A percentile compares a stretch with the other conserved stretches of the same genome.
Conservation (phyloP, 2,888 invertebrate genomes). For the Zaprionus lineosus region DNA sequence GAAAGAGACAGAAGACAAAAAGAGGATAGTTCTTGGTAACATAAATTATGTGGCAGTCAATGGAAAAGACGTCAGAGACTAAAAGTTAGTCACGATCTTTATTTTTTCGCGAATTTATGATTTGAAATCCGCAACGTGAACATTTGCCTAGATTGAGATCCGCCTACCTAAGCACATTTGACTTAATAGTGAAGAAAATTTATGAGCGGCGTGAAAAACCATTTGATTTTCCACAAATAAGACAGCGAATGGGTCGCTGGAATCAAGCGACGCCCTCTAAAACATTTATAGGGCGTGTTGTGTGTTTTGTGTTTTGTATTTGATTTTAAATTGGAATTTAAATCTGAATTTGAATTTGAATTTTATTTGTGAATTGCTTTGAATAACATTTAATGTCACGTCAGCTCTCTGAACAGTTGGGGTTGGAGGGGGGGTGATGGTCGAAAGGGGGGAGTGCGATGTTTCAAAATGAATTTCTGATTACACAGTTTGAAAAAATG, state of each 20-base stretch:
- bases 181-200: slow-evolving; percentile 38
- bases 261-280: slow-evolving; percentile 16
- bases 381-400: slow-evolving; percentile 50
- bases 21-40: too few relatives aligned
- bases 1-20: too few relatives aligned
- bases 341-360: slow-evolving; percentile 20
- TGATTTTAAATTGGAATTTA: neutral
- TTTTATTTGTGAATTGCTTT: slow-evolving; percentile 30
- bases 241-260: slow-evolving; percentile 24
- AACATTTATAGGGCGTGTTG: slow-evolving; percentile 70
- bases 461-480: slow-evolving; percentile 27
- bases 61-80: slow-evolving; percentile 63
- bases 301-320: slow-evolving; percentile 63
- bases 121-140: slow-evolving; percentile 32
- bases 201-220: slow-evolving; percentile 44
- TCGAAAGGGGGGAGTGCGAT: slow-evolving; percentile 1
- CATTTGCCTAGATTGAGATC: slow-evolving; percentile 15
- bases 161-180: slow-evolving; percentile 40
- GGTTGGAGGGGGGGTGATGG: neutral
- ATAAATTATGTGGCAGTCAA: slow-evolving; percentile 18
- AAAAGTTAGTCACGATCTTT: slow-evolving; percentile 57
- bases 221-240: slow-evolving; percentile 59
- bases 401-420: neutral
- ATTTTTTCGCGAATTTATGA: slow-evolving; percentile 38
- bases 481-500: slow-evolving; percentile 49